These are phyloP conservation scores for Taenioides sp. DNA, from an alignment of 2,797 vertebrate genomes.

Conservation along the genomic window DNA sequence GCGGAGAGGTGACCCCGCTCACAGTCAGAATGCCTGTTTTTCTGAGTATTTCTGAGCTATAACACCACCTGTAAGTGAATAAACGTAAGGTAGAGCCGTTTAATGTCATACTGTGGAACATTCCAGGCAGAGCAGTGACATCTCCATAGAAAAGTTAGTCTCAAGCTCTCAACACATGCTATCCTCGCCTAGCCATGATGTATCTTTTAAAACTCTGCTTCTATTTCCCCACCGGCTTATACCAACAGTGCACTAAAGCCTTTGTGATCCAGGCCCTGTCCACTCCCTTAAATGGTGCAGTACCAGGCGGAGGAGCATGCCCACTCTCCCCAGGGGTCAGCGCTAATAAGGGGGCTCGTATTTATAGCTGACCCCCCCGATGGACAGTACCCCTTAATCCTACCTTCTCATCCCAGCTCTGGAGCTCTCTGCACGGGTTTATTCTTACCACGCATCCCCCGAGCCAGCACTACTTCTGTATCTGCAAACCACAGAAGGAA, in stretches of 20 bases:
- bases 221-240: constrained; percentile 8
- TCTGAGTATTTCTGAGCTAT: too few relatives aligned
- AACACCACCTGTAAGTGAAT: too few relatives aligned
- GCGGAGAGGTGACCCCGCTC: too few relatives aligned
- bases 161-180: too few relatives aligned
- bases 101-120: too few relatives aligned
- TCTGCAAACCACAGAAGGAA: background rate
- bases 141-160: too few relatives aligned
- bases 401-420: constrained; percentile 52
- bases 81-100: too few relatives aligned
- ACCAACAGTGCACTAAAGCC: constrained; percentile 21
- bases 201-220: constrained; percentile 6
- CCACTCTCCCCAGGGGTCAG: constrained; percentile 75
- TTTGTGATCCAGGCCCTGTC: constrained; percentile 30
- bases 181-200: background rate
- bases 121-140: too few relatives aligned
- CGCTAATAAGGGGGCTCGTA: constrained; percentile 78
- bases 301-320: constrained; percentile 62
- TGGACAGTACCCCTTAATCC: constrained; percentile 73
- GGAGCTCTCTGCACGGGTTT: constrained; percentile 41
- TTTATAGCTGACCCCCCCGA: constrained; percentile 80
- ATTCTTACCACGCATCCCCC: constrained; percentile 31
- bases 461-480: constrained; percentile 32
- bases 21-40: too few relatives aligned
- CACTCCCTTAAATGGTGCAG: constrained; percentile 81